Evolutionary conservation across 2,113 vertebrate species (phyloP), one percentile per base, ranked within the genome.

Genomic region (Perognathus longimembris): DNA sequence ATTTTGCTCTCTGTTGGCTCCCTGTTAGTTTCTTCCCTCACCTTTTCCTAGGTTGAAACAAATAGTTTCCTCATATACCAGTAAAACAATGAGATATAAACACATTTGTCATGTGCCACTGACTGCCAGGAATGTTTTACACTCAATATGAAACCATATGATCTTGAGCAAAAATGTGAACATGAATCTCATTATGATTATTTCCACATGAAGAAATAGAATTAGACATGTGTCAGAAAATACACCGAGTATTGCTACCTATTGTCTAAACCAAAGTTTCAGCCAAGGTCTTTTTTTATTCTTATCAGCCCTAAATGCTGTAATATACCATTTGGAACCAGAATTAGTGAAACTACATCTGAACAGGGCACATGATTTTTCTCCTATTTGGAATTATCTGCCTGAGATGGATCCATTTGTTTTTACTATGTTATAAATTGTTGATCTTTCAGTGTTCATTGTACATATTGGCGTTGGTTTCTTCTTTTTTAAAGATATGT

Each of bases 301-400:
- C 7, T 22, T 21, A 6, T 74, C 22, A 70, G 15, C 81, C 22
- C n/a, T 78, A 70, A 42, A 5, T 8, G 7, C 7, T 70, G 5
- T 30, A 2, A 36, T 42, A 30, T 3, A 15, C 5, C 78, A 1
- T 6, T 9, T 2, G 22, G 30, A 85, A 63, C 12, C 2, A 0
- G 30, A 61, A 21, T 85, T 38, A 71, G 2, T 81, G 61, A 40
- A 28, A 59, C 5, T 57, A 38, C 1, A 24, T 20, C 54, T 54
- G 50, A 67, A 45, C 24, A 15, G n/a, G 3, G 42, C 1, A 1
- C 14, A 45, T 78, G 42, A 57, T 50, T 57, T n/a, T 50, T 82
- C 14, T 83, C 11, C 61, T 81, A 57, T 32, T 63, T 81, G 70
- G 74, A 64, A 20, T 57, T 14, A 61, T 45, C 1, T 63, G 18